Conservation (phyloP, 2,797 vertebrate species). For the Micropoecilia bifurca region DNA sequence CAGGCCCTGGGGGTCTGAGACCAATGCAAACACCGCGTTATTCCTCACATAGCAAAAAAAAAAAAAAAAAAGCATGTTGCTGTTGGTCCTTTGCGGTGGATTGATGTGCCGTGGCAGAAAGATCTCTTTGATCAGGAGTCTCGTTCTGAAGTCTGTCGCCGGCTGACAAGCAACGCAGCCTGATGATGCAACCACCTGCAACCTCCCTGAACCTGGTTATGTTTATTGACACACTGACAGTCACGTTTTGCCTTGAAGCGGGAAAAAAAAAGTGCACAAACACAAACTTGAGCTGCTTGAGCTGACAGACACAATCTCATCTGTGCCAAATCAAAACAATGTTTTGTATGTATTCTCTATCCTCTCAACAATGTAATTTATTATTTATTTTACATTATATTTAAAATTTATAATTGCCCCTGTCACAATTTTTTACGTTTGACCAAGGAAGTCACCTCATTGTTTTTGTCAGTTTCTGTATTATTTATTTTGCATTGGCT, state of each 20-base stretch:
- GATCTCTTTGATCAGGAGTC: conserved; percentile 15
- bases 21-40: conserved; percentile 22
- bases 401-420: no score
- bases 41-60: background rate
- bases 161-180: background rate
- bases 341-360: no score
- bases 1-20: conserved; percentile 96
- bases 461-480: no score
- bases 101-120: conserved; percentile 1
- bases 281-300: background rate
- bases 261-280: background rate
- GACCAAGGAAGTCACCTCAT: no score
- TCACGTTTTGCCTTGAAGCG: background rate
- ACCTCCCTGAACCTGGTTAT: conserved; percentile 18
- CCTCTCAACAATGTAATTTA: no score
- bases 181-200: conserved; percentile 63
- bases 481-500: no score
- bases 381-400: no score
- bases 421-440: no score
- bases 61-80: background rate
- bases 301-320: no score
- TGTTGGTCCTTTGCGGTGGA: background rate
- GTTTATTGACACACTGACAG: background rate
- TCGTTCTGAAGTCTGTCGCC: conserved; percentile 9
- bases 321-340: no score